Percentiles rank a stretch among this genome's conserved stretches.
Conservation (phyloP, 2,888 invertebrate species). For the Glomeris marginata region DNA sequence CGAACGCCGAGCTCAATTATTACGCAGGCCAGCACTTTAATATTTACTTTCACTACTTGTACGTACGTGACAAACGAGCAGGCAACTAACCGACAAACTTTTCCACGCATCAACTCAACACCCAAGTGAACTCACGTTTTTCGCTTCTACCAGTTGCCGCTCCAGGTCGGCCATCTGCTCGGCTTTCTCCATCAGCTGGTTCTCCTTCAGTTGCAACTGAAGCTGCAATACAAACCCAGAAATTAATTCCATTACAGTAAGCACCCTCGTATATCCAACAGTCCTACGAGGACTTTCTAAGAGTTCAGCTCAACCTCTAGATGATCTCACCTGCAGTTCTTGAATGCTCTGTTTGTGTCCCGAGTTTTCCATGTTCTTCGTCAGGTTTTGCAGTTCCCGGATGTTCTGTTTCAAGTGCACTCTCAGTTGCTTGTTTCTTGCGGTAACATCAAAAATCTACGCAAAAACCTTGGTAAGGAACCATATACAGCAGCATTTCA, state of each 20-base stretch:
- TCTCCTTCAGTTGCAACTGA: conserved; percentile 21
- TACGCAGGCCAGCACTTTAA: too few species aligned
- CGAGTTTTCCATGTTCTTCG: neutral
- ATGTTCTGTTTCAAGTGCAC: conserved; percentile 42
- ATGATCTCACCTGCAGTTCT: conserved; percentile 3
- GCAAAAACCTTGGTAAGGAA: too few species aligned
- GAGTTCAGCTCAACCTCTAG: too few species aligned
- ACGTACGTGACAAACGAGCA: too few species aligned
- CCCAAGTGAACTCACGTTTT: conserved; percentile 16
- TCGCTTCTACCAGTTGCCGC: conserved; percentile 29
- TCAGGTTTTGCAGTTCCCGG: conserved; percentile 1
- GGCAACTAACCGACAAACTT: too few species aligned
- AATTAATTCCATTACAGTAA: too few species aligned
- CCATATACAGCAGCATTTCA: too few species aligned
- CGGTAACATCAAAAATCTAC: conserved; percentile 15
- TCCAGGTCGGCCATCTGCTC: conserved; percentile 35
- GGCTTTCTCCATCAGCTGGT: conserved; percentile 44
- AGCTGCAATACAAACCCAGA: neutral
- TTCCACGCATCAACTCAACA: too few species aligned
- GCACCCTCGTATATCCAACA: too few species aligned
- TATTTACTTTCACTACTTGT: too few species aligned
- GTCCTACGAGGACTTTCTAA: too few species aligned
- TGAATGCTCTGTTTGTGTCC: conserved; percentile 2
- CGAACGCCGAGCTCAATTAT: too few species aligned
- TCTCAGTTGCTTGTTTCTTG: conserved; percentile 53